Conservation (phyloP, 2,797 vertebrate genomes). For the Carcharodon carcharias region DNA sequence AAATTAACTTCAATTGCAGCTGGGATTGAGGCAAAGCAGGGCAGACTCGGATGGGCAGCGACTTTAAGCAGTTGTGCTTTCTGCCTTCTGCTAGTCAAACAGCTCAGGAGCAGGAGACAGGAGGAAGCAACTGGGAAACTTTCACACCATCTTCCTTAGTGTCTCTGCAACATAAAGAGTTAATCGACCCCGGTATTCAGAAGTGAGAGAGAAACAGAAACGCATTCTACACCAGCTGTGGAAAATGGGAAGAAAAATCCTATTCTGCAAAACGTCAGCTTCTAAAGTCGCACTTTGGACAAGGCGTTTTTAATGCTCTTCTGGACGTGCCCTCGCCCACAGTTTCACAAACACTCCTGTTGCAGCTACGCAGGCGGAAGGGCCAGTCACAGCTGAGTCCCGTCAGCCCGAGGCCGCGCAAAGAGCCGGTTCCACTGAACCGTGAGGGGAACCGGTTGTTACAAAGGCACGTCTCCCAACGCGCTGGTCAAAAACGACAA, state of each 20-base stretch:
- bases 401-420: background rate
- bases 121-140: background rate
- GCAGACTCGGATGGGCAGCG: too few species aligned
- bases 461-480: background rate
- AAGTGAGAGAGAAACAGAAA: background rate
- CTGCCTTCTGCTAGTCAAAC: background rate
- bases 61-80: background rate
- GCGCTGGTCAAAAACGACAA: background rate
- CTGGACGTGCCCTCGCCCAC: background rate
- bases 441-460: background rate
- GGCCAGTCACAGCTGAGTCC: background rate
- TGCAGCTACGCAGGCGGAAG: background rate
- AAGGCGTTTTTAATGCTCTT: background rate
- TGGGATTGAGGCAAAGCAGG: background rate
- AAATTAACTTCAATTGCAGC: background rate
- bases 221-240: background rate
- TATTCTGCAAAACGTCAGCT: background rate
- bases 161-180: background rate
- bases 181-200: background rate
- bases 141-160: background rate
- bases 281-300: background rate
- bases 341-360: background rate
- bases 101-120: background rate
- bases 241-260: background rate
- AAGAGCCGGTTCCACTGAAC: background rate